Percentiles rank a stretch among this genome's conserved stretches.
These are phyloP conservation scores for Chaetodon auriga DNA, from an alignment of 2,113 vertebrate species.

Conservation along the genomic window DNA sequence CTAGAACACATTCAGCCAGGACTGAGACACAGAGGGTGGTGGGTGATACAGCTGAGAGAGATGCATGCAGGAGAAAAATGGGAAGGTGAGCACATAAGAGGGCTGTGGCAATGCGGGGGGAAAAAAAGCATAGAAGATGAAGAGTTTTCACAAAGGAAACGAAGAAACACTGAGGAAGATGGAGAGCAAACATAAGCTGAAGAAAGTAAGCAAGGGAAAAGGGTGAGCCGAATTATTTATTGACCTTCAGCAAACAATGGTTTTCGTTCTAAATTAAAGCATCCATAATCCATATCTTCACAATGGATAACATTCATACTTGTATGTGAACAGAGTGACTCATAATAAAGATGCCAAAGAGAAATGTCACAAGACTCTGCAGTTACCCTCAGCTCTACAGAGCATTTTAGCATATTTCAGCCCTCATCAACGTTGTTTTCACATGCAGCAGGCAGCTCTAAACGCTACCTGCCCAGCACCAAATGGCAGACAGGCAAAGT, in stretches of 20 bases:
- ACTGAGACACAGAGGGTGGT: constrained; percentile 25
- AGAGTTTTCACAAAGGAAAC: neutral
- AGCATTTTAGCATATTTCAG: no score
- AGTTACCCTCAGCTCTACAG: no score
- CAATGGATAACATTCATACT: no score
- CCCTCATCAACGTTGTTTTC: neutral
- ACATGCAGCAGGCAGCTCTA: neutral
- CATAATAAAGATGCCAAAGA: no score
- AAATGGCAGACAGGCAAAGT: neutral
- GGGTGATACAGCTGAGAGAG: constrained; percentile 27
- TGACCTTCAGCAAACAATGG: neutral
- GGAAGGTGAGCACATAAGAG: constrained; percentile 19
- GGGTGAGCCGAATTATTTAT: neutral
- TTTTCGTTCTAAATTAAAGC: neutral
- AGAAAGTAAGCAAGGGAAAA: neutral
- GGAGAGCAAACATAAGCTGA: neutral
- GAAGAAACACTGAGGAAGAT: neutral
- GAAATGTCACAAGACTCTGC: no score
- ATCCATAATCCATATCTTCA: no score
- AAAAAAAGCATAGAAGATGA: neutral
- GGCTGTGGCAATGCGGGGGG: neutral
- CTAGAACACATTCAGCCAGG: constrained; percentile 50
- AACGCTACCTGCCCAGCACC: neutral
- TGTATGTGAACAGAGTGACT: no score
- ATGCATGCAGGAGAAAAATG: constrained; percentile 10